Evolutionary conservation across 1,140 invertebrate species (phyloP).

Genomic region (Campoletis sonorensis): DNA sequence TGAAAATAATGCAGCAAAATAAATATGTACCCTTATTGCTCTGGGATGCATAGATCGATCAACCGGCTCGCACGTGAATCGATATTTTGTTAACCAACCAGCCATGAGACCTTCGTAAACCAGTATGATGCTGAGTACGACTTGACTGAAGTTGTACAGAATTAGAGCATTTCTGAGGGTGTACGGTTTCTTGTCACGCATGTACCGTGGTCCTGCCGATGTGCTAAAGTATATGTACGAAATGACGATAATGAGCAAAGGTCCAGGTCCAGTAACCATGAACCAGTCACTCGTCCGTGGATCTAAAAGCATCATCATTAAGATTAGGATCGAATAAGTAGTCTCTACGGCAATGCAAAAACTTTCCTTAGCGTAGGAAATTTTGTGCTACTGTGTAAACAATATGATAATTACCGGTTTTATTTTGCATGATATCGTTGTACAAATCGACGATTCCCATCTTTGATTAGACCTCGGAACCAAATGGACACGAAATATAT

Average conservation of each 20-base stretch:
- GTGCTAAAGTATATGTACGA: slow-evolving; percentile 87
- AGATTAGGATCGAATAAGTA: neutral
- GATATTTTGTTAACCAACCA: slow-evolving; percentile 86
- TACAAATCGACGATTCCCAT: slow-evolving; percentile 68
- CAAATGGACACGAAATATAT: slow-evolving; percentile 47
- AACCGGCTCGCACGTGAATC: slow-evolving; percentile 89
- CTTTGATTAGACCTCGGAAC: slow-evolving; percentile 57
- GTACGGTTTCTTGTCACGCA: slow-evolving; percentile 91
- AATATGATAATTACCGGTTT: slow-evolving; percentile 62
- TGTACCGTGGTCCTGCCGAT: slow-evolving; percentile 86
- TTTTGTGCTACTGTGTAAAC: neutral
- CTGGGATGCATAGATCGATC: slow-evolving; percentile 86
- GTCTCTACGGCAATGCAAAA: neutral
- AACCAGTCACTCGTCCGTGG: slow-evolving; percentile 91
- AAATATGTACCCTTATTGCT: slow-evolving; percentile 82
- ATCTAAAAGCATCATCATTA: slow-evolving; percentile 80
- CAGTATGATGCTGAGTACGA: slow-evolving; percentile 84
- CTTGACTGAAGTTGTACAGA: slow-evolving; percentile 89
- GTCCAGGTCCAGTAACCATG: slow-evolving; percentile 87
- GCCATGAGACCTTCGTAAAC: slow-evolving; percentile 81
- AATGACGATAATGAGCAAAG: slow-evolving; percentile 84
- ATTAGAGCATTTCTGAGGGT: slow-evolving; percentile 86
- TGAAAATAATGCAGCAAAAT: slow-evolving; percentile 18
- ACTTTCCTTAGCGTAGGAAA: neutral
- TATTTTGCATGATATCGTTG: slow-evolving; percentile 70